These are phyloP conservation scores for Alexandromys fortis DNA, from an alignment of 2,113 vertebrate genomes.

Conservation along the genomic window DNA sequence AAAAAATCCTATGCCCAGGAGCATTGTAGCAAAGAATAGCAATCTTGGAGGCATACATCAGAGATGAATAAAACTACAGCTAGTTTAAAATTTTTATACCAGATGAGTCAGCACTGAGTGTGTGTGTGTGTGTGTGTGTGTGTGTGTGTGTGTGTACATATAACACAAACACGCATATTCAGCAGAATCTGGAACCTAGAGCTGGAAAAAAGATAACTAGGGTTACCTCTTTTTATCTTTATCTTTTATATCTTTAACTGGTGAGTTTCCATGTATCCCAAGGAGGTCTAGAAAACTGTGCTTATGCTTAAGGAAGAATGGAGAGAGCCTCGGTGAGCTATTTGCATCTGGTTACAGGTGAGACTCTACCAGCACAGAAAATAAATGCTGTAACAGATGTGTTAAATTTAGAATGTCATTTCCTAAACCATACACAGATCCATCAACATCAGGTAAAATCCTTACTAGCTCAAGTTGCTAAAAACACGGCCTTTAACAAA, in stretches of 20 bases:
- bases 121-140: no score
- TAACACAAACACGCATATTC: background rate
- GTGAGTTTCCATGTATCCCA: background rate
- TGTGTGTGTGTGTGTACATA: background rate
- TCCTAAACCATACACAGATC: background rate
- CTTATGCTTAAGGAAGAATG: background rate
- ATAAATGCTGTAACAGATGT: constrained; percentile 12
- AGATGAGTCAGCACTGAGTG: background rate
- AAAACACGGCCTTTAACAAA: constrained; percentile 25
- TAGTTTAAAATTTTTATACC: background rate
- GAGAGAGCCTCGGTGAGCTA: background rate
- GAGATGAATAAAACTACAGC: background rate
- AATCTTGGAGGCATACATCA: background rate
- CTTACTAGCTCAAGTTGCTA: background rate
- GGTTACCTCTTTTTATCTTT: no score
- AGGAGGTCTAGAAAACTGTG: background rate
- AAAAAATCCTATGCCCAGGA: background rate
- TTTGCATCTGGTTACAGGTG: background rate
- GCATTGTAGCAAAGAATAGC: background rate
- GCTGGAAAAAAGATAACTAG: background rate
- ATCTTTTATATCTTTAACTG: background rate
- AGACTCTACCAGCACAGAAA: background rate
- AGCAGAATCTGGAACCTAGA: background rate
- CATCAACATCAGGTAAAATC: background rate
- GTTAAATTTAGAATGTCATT: constrained; percentile 35